Conservation (phyloP, 2,797 vertebrate genomes). For the Pantherophis vulpinus region DNA sequence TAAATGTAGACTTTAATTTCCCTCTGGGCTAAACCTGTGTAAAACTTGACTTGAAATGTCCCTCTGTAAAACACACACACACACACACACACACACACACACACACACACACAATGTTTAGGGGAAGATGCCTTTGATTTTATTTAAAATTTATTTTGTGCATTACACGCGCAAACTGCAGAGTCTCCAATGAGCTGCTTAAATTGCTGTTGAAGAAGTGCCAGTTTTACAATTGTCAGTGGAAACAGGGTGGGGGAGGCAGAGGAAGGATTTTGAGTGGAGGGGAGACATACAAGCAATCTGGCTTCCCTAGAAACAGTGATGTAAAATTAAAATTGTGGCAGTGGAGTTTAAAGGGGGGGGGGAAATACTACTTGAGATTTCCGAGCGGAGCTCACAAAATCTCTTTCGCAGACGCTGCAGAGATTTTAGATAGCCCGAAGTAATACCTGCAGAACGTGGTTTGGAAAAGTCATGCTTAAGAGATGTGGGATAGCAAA, state of each 20-base stretch:
- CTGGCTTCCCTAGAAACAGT: neutral
- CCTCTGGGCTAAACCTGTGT: conserved; percentile 79
- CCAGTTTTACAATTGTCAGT: conserved; percentile 40
- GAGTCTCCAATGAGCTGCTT: conserved; percentile 27
- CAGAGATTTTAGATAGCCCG: neutral
- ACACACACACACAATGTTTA: conserved; percentile 60
- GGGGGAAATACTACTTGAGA: neutral
- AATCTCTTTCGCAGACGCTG: neutral
- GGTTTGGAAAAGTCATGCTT: neutral
- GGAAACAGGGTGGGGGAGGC: neutral
- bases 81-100: neutral
- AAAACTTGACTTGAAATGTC: conserved; percentile 77
- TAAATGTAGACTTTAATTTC: conserved; percentile 81
- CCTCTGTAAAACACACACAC: conserved; percentile 61
- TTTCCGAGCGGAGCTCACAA: neutral
- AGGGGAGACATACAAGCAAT: neutral
- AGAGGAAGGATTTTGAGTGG: neutral
- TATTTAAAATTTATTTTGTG: conserved; percentile 74
- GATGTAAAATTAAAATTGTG: neutral
- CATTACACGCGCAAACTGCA: conserved; percentile 49
- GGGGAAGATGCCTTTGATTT: conserved; percentile 67
- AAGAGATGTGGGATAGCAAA: neutral
- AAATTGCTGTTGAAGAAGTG: neutral
- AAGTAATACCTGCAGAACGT: neutral
- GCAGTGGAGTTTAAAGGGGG: too few species aligned